Conservation (phyloP, 1,140 invertebrate species). For the Orchesella cincta region DNA sequence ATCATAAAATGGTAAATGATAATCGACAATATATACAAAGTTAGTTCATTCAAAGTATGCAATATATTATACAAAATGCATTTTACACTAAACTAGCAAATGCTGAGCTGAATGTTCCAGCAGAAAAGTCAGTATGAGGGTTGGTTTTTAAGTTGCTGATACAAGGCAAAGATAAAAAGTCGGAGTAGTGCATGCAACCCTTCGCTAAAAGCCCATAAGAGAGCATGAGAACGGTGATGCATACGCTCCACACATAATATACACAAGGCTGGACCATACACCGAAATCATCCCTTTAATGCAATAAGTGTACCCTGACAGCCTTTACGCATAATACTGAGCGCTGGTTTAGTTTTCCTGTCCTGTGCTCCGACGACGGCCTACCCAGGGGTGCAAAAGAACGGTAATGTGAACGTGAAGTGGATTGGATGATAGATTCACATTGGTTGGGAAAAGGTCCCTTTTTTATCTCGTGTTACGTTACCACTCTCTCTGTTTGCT, state of each 20-base stretch:
- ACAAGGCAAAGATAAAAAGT: neutral
- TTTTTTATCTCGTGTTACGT: too few species aligned
- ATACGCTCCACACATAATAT: neutral
- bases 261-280: neutral
- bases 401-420: neutral
- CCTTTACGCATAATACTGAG: neutral
- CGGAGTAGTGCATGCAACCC: neutral
- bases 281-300: conserved; percentile 20
- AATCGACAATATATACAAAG: neutral
- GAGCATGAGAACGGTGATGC: neutral
- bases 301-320: conserved; percentile 13
- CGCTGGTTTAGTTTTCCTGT: too few species aligned
- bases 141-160: neutral
- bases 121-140: too few species aligned
- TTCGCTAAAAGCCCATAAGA: conserved; percentile 1
- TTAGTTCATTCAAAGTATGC: too few species aligned
- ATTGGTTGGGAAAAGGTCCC: neutral
- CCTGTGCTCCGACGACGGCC: neutral
- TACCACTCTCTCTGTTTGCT: too few species aligned
- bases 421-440: neutral
- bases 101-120: too few species aligned
- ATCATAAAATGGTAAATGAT: conserved; percentile 2
- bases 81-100: too few species aligned
- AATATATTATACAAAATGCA: too few species aligned
- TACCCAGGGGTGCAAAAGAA: conserved; percentile 7